phyloP scores from a whole-genome alignment of 2,797 vertebrate genomes.

The Chanos chanos region DNA sequence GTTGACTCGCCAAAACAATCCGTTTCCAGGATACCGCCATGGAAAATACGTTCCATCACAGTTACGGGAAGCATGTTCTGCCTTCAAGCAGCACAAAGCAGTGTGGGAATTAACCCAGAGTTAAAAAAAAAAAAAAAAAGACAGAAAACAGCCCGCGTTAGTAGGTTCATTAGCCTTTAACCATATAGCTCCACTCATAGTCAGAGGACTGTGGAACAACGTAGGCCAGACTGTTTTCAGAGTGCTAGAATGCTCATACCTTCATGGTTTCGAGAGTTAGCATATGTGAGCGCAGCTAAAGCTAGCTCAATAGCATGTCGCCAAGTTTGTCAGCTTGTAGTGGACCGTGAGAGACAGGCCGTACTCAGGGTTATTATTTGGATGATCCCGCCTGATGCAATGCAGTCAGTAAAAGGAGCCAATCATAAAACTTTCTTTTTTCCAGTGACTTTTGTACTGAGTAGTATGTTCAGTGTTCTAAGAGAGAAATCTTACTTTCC shows the following conservation, averaged over 20 bases:
- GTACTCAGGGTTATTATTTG: no score
- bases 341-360: no score
- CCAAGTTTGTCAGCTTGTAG: neutral
- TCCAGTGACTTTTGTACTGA: no score
- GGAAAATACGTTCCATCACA: conserved; percentile 30
- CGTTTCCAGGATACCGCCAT: conserved; percentile 35
- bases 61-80: conserved; percentile 40
- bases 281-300: conserved; percentile 30
- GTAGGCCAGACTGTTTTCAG: conserved; percentile 7
- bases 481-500: no score
- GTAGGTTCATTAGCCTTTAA: conserved; percentile 16
- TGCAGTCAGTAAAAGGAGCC: no score
- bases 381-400: no score
- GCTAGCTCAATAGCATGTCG: conserved; percentile 37
- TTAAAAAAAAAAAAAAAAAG: no score
- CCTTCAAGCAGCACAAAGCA: conserved; percentile 20
- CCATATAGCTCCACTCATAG: neutral
- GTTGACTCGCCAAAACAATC: conserved; percentile 45
- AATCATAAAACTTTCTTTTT: no score
- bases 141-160: conserved; percentile 12
- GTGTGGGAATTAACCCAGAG: conserved; percentile 32
- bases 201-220: neutral
- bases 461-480: no score
- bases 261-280: conserved; percentile 67
- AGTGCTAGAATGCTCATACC: no score